Evolutionary conservation across 2,888 invertebrate species (phyloP), one percentile per base, ranked within the genome.

Genomic region (Oscheius sp.): DNA sequence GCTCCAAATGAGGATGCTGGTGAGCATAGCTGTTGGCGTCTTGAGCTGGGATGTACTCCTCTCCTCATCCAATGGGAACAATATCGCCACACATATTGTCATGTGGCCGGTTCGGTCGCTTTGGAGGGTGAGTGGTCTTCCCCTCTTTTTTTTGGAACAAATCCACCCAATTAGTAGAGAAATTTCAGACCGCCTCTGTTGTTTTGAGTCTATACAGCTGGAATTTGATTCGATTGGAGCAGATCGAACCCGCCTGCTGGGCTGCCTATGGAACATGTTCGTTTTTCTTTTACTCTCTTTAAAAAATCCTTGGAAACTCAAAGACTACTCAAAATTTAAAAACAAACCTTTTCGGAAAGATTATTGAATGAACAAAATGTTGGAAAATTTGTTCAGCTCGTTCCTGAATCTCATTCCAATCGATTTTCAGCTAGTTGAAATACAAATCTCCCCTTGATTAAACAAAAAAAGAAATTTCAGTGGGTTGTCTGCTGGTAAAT

Each of bases 1-100:
- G 34, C 39, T 73, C 17, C 81, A 81, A 67, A 66, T 71, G 63
- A 72, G 73, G 4, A 29, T 75, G 34, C 70, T 81, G 34, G 65
- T 74, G 15, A 70, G 76, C 1, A 55, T 78, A 17, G 75, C 80
- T 6, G 80, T 74, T 8, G 73, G 73, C 4, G 66, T 83, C 2
- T 71, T 82, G 25, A 78, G 77, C 15, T 81, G 79, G 78, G 84
- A 84, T 66, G 71, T 84, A 33, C 72, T 84, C 0, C 69, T 84
- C 10, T 75, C 83, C 2, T 75, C 81, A 12, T 81, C 82, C 15
- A 74, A 76, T 65, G 79, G 78, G 37, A 68, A 74, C 48, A 78
- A 75, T 37, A 80, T 83, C 29, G 72, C 81, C 17, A 70, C 77
- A 3, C 84, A 81, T 48, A 69, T 83, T 23, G 37, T 82, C 15